Base-by-base conservation (phyloP, 2,113 vertebrate species). In the Perca schrenkii region DNA sequence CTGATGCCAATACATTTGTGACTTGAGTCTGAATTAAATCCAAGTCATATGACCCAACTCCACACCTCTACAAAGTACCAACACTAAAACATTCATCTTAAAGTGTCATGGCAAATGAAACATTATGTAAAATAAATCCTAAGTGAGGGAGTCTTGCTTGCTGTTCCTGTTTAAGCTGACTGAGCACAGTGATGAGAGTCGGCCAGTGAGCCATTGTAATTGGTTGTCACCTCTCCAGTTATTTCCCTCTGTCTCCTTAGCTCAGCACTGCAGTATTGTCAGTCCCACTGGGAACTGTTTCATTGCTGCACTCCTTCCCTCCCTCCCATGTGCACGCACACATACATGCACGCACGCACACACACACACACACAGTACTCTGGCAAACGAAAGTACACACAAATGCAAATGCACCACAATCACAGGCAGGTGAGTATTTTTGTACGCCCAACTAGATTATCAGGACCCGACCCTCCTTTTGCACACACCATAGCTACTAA, bases 241-340 rank as follows among this genome's bases (percentile, higher is more conserved):
- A 43, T 73, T 80, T 84, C 77, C 66, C 82, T 82, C 74, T 86
- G 88, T 83, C 84, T 92, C 86, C 80, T 87, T 77, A 73, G 80
- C 92, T 89, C 88, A 84, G 87, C 86, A 81, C 77, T 77, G 90
- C 88, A 84, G 87, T 57, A 74, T 63, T 90, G 89, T 86, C 79
- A 74, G 86, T 87, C 91, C 91, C 90, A 82, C n/a, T 47, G 86
- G 91, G 92, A 85, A 54, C 76, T 78, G 65, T 25, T 84, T 71
- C 50, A n/a, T 58, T 80, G 86, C 83, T 89, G 56, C 76, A 73
- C 79, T 80, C 57, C 83, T 81, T 82, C 79, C 80, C 83, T 74
- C 81, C 28, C 83, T 74, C 81, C 7, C 81, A 75, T 54, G 76
- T 53, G 8, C 2, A 3, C 40, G 31, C 74, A 31, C 71, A 7